A percentile compares a stretch with the other conserved stretches of the same genome.
phyloP scores from a whole-genome alignment of 1,140 invertebrate genomes.

The Mizuhopecten yessoensis region DNA sequence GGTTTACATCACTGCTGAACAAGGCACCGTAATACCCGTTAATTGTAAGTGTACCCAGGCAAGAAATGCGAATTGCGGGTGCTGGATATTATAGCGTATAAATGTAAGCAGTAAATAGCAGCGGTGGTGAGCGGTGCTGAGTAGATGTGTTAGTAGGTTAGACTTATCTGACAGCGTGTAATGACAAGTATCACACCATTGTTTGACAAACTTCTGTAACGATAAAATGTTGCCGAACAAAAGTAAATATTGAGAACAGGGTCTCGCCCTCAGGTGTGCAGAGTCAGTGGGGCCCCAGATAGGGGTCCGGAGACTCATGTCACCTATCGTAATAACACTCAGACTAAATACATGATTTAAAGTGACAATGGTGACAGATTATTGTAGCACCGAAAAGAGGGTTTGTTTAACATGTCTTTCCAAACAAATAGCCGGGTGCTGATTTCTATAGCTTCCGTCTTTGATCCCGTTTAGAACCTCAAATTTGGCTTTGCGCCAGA shows the following conservation, averaged over 20 bases:
- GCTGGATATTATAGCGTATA: neutral
- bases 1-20: neutral
- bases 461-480: constrained; percentile 6
- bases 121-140: neutral
- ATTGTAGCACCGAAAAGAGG: neutral
- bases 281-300: constrained; percentile 45
- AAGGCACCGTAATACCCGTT: neutral
- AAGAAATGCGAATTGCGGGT: neutral
- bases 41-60: neutral
- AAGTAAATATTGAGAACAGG: constrained; percentile 58
- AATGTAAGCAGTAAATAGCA: neutral
- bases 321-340: neutral
- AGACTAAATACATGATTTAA: neutral
- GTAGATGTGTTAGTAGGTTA: neutral
- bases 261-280: constrained; percentile 60
- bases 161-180: constrained; percentile 34
- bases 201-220: constrained; percentile 59
- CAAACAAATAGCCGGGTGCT: neutral
- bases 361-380: neutral
- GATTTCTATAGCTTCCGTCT: neutral
- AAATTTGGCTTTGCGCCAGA: constrained; percentile 31
- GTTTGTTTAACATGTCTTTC: neutral
- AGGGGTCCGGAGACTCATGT: neutral
- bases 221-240: constrained; percentile 61
- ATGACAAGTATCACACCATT: constrained; percentile 57